Base-by-base conservation (phyloP, 2,113 vertebrate genomes). In the Engraulis encrasicolus region DNA sequence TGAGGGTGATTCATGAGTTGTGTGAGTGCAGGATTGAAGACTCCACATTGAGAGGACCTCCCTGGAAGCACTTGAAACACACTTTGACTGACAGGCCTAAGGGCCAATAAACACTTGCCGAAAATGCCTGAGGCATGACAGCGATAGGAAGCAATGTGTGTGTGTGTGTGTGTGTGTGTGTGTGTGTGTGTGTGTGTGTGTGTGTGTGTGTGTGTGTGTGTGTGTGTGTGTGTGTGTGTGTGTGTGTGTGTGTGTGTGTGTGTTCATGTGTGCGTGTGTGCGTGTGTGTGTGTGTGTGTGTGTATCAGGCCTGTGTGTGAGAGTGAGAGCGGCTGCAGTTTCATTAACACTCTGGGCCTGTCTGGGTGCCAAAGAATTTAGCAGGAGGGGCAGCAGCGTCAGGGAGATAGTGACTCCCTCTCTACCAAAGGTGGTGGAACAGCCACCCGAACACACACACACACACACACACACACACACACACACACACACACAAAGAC, bases 311-410 rank as follows among this genome's bases (percentile, higher is more conserved):
- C 40, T 17, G 40, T 15, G 40, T 15, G 27, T 15, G 27, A 74
- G 58, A 23, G 58, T 23, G 9, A 66, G 54, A 77, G 49, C 34
- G 58, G 50, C 14, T 23, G 15, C 79, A 40, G 79, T 84, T 88
- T 90, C 86, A 89, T 89, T 82, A 61, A 48, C 79, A 48, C 83
- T 85, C 83, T 86, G 78, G 17, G 82, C 89, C 52, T 87, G 82
- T 54, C 20, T 84, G 9, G 17, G 66, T 17, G 66, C 66, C 66
- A 74, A 74, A 91, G 86, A 92, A 93, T 91, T 88, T 79, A 15
- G 85, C 83, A 83, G 0, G 84, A 89, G 82, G 87, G 85, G 88
- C 78, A 84, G 82, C 7, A 20, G 66, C 18, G 66, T 15, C 31
- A 12, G n/a, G 6, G 61, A 71, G 61, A 71, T 15, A 71, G 66